Conservation (phyloP, 2,113 vertebrate species). For the Felis catus region DNA sequence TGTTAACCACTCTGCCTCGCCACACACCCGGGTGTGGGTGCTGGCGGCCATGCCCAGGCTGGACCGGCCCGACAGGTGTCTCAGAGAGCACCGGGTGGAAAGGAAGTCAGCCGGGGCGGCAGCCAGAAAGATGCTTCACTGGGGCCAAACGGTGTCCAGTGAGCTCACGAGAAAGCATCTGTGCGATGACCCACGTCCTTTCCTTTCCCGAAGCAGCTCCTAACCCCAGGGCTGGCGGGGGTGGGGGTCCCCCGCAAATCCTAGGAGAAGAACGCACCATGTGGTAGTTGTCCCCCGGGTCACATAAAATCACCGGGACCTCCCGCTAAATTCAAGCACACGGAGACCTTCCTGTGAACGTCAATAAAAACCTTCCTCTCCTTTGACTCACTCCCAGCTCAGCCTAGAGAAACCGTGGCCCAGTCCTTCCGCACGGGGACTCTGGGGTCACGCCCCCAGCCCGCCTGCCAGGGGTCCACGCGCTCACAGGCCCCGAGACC, state of each 20-base stretch:
- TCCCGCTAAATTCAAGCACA: not conserved
- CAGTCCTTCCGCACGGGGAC: accelerated
- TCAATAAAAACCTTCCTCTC: not conserved
- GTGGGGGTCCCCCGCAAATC: accelerated
- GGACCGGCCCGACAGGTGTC: accelerated
- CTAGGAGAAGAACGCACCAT: accelerated
- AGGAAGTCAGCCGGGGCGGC: accelerated
- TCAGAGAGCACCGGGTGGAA: not conserved
- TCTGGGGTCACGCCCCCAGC: accelerated
- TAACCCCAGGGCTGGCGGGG: not conserved
- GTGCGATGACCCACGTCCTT: accelerated
- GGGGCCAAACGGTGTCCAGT: accelerated
- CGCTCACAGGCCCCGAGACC: accelerated
- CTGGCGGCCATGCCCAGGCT: accelerated
- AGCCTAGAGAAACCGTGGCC: not conserved
- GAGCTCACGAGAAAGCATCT: accelerated
- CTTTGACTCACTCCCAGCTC: not conserved
- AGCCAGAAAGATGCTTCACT: not conserved
- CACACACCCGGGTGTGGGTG: accelerated
- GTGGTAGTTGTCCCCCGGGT: not conserved
- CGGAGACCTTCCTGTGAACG: accelerated
- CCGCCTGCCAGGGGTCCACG: not conserved
- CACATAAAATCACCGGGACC: accelerated
- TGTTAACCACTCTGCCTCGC: accelerated
- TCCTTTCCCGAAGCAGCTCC: not conserved